These are phyloP conservation scores for Brachyrhaphis roseni DNA, from an alignment of 2,797 vertebrate species.

Conservation along the genomic window DNA sequence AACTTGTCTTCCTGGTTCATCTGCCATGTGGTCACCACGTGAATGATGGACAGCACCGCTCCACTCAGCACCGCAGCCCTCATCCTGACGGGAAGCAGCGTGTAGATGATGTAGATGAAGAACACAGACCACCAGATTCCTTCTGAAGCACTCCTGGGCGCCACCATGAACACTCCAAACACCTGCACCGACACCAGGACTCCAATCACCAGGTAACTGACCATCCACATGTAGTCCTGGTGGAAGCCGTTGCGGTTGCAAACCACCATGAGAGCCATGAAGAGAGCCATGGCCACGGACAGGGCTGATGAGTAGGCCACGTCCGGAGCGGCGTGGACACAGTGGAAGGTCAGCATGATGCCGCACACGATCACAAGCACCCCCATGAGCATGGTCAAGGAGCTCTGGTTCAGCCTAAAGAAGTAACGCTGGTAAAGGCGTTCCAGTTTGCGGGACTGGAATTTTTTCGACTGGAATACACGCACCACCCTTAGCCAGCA, in stretches of 20 bases:
- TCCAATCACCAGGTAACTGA: constrained; percentile 93
- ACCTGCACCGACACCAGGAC: constrained; percentile 88
- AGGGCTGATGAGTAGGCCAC: constrained; percentile 84
- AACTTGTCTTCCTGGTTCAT: constrained; percentile 87
- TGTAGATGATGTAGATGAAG: constrained; percentile 98
- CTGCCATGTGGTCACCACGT: constrained; percentile 90
- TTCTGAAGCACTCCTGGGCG: constrained; percentile 87
- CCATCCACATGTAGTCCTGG: constrained; percentile 98
- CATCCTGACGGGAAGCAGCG: constrained; percentile 95
- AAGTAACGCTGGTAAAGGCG: constrained; percentile 97
- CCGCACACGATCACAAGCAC: constrained; percentile 91
- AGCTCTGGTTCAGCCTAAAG: constrained; percentile 98
- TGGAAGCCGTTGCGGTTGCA: constrained; percentile 95
- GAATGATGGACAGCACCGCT: constrained; percentile 85
- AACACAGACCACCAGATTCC: constrained; percentile 97
- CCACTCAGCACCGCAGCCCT: constrained; percentile 92
- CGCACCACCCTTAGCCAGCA: constrained; percentile 87
- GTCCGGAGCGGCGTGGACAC: constrained; percentile 81
- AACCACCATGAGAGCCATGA: constrained; percentile 92
- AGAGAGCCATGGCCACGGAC: constrained; percentile 87
- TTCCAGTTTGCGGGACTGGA: constrained; percentile 95
- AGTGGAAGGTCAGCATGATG: constrained; percentile 93
- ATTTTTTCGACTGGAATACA: constrained; percentile 95
- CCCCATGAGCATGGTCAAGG: constrained; percentile 95
- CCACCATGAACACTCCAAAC: constrained; percentile 86